Evolutionary conservation across 2,113 vertebrate genomes (phyloP), one percentile per base, ranked within the genome.

Genomic region (Corapipo altera): DNA sequence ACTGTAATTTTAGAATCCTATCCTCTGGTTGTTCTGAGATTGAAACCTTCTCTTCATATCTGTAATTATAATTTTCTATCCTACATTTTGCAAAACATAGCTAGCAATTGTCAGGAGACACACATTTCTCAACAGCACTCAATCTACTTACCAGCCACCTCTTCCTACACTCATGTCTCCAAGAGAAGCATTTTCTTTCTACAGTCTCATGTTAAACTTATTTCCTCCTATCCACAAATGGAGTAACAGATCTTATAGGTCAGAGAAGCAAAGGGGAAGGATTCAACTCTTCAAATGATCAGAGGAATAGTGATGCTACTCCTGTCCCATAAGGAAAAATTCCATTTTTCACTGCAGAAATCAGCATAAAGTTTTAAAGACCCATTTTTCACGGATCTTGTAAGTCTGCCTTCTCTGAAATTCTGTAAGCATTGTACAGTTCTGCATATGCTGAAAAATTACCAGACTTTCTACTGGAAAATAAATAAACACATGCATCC

Each of bases 31-130:
- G 21, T 71, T 89, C 48, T 49, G 62, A 87, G 35, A 75, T 15
- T 67, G 44, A 85, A 94, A 91, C 30, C n/a, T 73, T 81, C 39
- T 79, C 51, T 89, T 87, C 66, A 35, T 48, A 35, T 26, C 77
- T 89, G 39, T 59, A 89, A 78, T 81, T 61, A 32, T 12, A 21
- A 59, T 78, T 57, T 81, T 75, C 81, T 70, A 30, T 11, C 35
- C 23, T 44, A 71, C 28, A 11, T 65, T 88, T 65, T n/a, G 6
- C 26, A 94, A 83, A 93, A 83, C 30, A 58, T 8, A 73, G 41
- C 35, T 85, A 85, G 48, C 8, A 78, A 79, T 61, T 95, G 44
- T 73, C 66, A 95, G 71, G 62, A 91, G 78, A 88, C 54, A 54
- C 26, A 64, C 28, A 73, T 73, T 89, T 41, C 54, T 94, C 67